A percentile compares a stretch with the other conserved stretches of the same genome.
Conservation (phyloP, 64 coral and sea anemone genomes). For the Astreopora myriophthalma region DNA sequence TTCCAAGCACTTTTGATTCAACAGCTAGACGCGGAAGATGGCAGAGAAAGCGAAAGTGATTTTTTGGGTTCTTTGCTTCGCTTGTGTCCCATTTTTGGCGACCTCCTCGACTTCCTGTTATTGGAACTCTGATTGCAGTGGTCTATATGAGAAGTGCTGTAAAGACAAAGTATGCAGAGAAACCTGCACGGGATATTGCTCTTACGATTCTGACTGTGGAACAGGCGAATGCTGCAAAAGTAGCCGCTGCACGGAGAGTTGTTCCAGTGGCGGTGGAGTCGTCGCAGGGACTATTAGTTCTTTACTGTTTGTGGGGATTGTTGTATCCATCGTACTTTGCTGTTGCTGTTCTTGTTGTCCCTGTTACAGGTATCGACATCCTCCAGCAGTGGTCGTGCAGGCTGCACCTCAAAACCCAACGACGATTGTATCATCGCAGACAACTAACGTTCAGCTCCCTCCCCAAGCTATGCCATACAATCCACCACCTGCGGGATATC, state of each 20-base stretch:
- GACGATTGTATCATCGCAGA: no score
- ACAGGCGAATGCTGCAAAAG: background rate
- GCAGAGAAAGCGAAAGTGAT: background rate
- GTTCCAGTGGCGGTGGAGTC: background rate
- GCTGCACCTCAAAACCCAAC: background rate
- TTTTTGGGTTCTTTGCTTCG: background rate
- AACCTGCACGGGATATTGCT: background rate
- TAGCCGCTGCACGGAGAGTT: background rate
- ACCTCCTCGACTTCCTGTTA: background rate
- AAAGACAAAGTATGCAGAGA: background rate
- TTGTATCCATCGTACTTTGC: background rate
- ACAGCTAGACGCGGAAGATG: no score
- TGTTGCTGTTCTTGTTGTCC: slow-evolving; percentile 25
- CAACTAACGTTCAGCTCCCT: background rate
- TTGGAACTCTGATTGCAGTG: background rate
- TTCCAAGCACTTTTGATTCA: no score
- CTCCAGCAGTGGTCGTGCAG: background rate
- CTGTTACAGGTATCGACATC: background rate
- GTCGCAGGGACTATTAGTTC: background rate
- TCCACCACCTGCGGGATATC: background rate
- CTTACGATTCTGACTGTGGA: background rate
- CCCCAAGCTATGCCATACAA: background rate
- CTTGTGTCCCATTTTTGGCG: background rate
- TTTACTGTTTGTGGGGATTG: background rate
- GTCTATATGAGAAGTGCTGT: background rate